Conservation (phyloP, 2,888 invertebrate genomes). For the Aplocera efformata region DNA sequence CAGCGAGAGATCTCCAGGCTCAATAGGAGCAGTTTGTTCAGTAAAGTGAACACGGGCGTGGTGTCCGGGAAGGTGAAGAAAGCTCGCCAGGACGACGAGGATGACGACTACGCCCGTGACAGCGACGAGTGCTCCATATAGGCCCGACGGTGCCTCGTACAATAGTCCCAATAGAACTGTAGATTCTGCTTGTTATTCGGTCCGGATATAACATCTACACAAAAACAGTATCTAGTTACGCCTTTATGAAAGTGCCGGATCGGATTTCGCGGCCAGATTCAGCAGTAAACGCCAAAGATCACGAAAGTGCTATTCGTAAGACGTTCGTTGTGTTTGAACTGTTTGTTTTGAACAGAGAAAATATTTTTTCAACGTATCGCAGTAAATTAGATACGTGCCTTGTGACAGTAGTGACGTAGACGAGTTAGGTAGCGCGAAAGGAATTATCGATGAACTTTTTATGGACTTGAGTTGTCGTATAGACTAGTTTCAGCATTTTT, state of each 20-base stretch:
- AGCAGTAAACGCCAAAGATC: conserved; percentile 68
- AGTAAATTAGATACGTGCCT: conserved; percentile 65
- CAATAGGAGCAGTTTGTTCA: conserved; percentile 65
- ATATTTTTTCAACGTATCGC: conserved; percentile 75
- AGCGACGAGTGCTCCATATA: conserved; percentile 84
- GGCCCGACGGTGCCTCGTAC: conserved; percentile 32
- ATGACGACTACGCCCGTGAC: conserved; percentile 77
- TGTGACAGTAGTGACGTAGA: conserved; percentile 51
- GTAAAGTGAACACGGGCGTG: conserved; percentile 69
- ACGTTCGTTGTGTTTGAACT: conserved; percentile 32
- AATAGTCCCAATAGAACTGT: neutral
- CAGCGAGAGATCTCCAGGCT: conserved; percentile 56
- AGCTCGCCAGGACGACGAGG: conserved; percentile 61
- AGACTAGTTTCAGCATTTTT: conserved; percentile 70
- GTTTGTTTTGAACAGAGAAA: conserved; percentile 55
- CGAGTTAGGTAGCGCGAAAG: conserved; percentile 33
- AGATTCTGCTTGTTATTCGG: neutral
- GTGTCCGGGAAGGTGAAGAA: conserved; percentile 62
- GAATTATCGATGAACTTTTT: conserved; percentile 30
- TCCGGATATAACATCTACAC: too few relatives aligned
- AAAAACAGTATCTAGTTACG: too few relatives aligned
- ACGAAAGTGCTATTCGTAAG: conserved; percentile 39
- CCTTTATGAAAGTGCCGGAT: too few relatives aligned
- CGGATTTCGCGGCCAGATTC: conserved; percentile 23
- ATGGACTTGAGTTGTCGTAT: conserved; percentile 43